A percentile compares a stretch with the other conserved stretches of the same genome.
phyloP scores from a whole-genome alignment of 37 sponge, comb jelly and placozoan species.

The Halisarca cf. caerulea region DNA sequence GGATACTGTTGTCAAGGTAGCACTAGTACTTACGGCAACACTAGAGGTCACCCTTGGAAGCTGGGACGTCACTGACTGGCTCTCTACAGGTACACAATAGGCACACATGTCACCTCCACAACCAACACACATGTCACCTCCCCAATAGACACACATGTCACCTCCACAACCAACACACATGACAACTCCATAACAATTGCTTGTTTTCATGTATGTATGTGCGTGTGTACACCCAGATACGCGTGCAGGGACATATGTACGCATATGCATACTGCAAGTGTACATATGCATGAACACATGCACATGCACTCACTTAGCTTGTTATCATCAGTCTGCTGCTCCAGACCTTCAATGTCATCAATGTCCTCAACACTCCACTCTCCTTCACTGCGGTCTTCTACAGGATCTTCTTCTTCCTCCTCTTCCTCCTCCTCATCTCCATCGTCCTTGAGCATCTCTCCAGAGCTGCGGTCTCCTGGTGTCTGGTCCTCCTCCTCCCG shows the following conservation, averaged over 20 bases:
- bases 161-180: neutral
- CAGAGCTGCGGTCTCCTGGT: too few species aligned
- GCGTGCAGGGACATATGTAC: too few species aligned
- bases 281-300: too few species aligned
- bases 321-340: slow-evolving; percentile 61
- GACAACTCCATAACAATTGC: neutral
- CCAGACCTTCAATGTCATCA: slow-evolving; percentile 44
- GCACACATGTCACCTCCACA: too few species aligned
- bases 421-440: neutral
- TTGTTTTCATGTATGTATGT: too few species aligned
- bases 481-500: too few species aligned
- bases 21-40: slow-evolving; percentile 25
- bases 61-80: too few species aligned
- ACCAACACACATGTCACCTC: neutral
- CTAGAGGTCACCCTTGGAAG: slow-evolving; percentile 4
- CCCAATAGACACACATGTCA: neutral
- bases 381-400: neutral
- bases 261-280: too few species aligned
- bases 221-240: too few species aligned
- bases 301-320: slow-evolving; percentile 54
- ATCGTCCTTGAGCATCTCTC: neutral
- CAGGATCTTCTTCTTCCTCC: neutral
- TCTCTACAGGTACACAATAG: too few species aligned
- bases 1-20: slow-evolving; percentile 10
- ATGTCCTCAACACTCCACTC: slow-evolving; percentile 39